Evolutionary conservation across 2,888 invertebrate genomes (phyloP).

Genomic region (Troides oblongomaculatus): DNA sequence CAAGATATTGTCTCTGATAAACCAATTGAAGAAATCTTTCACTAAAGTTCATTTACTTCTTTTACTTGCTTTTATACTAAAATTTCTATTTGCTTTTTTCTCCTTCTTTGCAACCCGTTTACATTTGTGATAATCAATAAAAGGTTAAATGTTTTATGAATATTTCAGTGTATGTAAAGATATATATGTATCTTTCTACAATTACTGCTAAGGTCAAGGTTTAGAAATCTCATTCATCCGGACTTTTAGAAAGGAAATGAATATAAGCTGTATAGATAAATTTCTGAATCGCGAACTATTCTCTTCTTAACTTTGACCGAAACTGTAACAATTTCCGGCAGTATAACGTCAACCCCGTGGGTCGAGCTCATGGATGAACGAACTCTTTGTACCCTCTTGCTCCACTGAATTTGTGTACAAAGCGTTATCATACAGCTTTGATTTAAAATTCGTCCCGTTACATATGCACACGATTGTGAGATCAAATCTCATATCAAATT

Average conservation of each 20-base stretch:
- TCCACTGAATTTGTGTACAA: slow-evolving; percentile 20
- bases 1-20: no score
- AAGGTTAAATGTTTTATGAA: not conserved
- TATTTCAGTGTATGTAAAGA: not conserved
- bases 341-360: slow-evolving; percentile 13
- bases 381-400: slow-evolving; percentile 19
- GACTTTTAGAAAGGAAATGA: not conserved
- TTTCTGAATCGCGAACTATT: not conserved
- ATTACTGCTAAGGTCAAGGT: not conserved
- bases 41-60: no score
- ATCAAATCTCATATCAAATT: not conserved
- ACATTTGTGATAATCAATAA: no score
- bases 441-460: slow-evolving; percentile 10
- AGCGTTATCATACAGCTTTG: slow-evolving; percentile 18
- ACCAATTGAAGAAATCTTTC: no score
- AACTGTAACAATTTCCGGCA: slow-evolving; percentile 8
- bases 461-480: not conserved
- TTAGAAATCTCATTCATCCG: not conserved
- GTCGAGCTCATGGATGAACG: slow-evolving; percentile 14
- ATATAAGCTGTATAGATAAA: not conserved
- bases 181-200: not conserved
- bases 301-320: not conserved
- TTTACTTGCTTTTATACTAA: no score
- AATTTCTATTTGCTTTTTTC: no score
- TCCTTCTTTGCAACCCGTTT: no score